Evolutionary conservation across 2,888 invertebrate genomes (phyloP).

Genomic region (Amblyjoppa fuscipennis): DNA sequence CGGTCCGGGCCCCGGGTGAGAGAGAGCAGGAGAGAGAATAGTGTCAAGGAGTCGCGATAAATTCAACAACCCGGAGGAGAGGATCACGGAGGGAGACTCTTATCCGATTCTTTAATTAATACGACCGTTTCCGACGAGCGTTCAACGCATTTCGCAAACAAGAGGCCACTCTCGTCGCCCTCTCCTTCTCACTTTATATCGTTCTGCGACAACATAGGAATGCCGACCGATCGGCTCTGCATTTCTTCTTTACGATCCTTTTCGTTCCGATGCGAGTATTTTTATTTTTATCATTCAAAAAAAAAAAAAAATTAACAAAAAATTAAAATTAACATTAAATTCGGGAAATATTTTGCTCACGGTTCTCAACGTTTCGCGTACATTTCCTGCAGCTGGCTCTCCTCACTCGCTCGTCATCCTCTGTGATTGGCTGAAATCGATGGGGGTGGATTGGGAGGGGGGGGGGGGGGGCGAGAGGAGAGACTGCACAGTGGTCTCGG

Average conservation of each 20-base stretch:
- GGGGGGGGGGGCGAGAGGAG: not conserved
- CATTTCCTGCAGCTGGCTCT: not conserved
- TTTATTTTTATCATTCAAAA: no score
- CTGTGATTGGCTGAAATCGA: not conserved
- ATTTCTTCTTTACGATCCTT: conserved; percentile 48
- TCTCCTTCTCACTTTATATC: conserved; percentile 31
- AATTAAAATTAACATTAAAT: not conserved
- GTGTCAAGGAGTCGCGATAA: conserved; percentile 64
- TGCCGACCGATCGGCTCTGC: conserved; percentile 57
- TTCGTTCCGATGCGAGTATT: conserved; percentile 23
- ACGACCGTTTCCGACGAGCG: conserved; percentile 64
- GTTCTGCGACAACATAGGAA: conserved; percentile 55
- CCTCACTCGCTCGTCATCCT: not conserved
- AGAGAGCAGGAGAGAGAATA: conserved; percentile 53
- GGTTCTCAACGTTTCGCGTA: not conserved
- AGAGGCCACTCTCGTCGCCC: conserved; percentile 39
- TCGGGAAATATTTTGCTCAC: not conserved
- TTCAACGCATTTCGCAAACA: conserved; percentile 61
- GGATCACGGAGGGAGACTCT: conserved; percentile 53
- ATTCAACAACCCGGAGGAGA: conserved; percentile 53
- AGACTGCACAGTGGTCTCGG: conserved; percentile 15
- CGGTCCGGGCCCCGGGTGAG: not conserved
- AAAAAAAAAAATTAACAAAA: no score
- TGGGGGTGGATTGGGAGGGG: not conserved
- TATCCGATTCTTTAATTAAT: conserved; percentile 70